Conservation (phyloP, 2,113 vertebrate genomes). For the Mionectes macconnelli region DNA sequence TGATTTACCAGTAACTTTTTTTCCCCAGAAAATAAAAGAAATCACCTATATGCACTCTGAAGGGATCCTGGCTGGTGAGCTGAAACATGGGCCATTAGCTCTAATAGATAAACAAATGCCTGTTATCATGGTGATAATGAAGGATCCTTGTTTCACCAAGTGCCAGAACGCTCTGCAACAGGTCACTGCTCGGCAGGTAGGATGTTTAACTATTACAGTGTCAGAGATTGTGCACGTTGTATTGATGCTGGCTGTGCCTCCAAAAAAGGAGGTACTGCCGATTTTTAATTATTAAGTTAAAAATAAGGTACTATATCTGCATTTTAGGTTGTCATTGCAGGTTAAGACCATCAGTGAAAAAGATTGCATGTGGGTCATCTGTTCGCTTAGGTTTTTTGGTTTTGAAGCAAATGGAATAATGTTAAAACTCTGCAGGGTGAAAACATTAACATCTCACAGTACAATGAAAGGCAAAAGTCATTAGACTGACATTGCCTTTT, state of each 20-base stretch:
- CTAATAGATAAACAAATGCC: conserved; percentile 95
- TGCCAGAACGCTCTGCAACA: conserved; percentile 96
- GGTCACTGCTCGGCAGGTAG: conserved; percentile 90
- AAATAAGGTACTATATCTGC: neutral
- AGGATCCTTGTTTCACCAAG: conserved; percentile 89
- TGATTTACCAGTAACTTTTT: neutral
- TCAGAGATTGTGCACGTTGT: neutral
- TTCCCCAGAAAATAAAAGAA: conserved; percentile 93
- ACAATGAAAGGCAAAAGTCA: neutral
- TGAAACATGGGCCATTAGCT: conserved; percentile 93
- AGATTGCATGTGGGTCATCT: neutral
- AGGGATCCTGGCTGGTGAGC: conserved; percentile 93
- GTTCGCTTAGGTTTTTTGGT: neutral
- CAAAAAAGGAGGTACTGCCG: neutral
- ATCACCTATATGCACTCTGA: conserved; percentile 99
- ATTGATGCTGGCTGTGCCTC: neutral
- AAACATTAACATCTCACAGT: neutral
- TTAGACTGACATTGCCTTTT: neutral
- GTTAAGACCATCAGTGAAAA: neutral
- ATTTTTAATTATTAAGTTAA: neutral
- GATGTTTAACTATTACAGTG: neutral
- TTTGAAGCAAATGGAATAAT: neutral
- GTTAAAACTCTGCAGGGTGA: neutral
- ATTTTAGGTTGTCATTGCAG: neutral
- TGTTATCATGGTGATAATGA: conserved; percentile 97